Conservation (phyloP, 64 coral and sea anemone genomes). For the Stichodactyla helianthus region DNA sequence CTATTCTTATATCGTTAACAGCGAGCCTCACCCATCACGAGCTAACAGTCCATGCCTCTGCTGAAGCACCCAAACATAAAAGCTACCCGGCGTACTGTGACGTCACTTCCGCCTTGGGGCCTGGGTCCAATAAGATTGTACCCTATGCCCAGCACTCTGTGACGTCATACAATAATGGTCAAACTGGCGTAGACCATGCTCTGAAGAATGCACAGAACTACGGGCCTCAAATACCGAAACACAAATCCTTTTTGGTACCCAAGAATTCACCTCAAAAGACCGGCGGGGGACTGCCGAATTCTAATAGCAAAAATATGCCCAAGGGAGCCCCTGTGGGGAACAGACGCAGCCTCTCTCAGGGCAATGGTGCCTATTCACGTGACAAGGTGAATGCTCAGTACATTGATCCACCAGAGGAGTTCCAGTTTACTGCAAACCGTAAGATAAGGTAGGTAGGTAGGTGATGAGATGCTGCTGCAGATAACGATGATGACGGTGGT, state of each 20-base stretch:
- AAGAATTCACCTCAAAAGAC: constrained; percentile 37
- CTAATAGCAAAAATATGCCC: not conserved
- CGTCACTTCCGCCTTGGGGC: constrained; percentile 79
- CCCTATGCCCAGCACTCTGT: constrained; percentile 98
- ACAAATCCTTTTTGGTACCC: constrained; percentile 75
- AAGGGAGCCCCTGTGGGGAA: constrained; percentile 56
- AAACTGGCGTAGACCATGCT: constrained; percentile 37
- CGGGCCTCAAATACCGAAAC: not conserved
- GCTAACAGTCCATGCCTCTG: constrained; percentile 80
- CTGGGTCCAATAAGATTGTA: constrained; percentile 90
- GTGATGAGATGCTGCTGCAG: not conserved
- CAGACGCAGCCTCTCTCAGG: constrained; percentile 38
- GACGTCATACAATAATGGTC: constrained; percentile 96
- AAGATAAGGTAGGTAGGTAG: constrained; percentile 80
- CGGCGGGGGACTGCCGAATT: not conserved
- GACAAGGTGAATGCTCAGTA: constrained; percentile 75
- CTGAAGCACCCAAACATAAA: constrained; percentile 82
- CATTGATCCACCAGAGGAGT: constrained; percentile 97
- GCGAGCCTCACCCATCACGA: constrained; percentile 97
- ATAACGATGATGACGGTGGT: not conserved
- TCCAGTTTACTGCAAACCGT: constrained; percentile 79
- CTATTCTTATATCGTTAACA: constrained; percentile 16
- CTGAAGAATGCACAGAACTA: constrained; percentile 55
- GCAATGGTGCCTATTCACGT: constrained; percentile 12
- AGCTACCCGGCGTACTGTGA: constrained; percentile 99